Evolutionary conservation across 1,140 invertebrate genomes (phyloP).

Genomic region (Limonius californicus): DNA sequence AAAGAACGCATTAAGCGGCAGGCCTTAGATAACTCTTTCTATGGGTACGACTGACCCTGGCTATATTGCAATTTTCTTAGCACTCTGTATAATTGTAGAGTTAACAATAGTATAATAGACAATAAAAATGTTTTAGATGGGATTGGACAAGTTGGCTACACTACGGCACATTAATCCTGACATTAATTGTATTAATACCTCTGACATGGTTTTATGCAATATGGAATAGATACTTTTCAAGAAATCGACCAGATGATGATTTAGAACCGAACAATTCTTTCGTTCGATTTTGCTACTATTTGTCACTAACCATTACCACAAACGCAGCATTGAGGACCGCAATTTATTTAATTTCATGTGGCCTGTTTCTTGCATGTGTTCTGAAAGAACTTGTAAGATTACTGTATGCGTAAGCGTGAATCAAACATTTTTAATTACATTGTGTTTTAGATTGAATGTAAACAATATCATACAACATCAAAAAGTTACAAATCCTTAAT

Average conservation of each 20-base stretch:
- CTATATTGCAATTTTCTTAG: not conserved
- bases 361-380: conserved; percentile 59
- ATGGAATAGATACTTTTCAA: conserved; percentile 34
- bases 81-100: too few relatives aligned
- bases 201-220: conserved; percentile 47
- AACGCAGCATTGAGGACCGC: conserved; percentile 58
- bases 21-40: too few relatives aligned
- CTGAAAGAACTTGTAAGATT: conserved; percentile 59
- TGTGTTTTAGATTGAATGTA: conserved; percentile 1
- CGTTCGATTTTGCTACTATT: conserved; percentile 49
- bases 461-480: not conserved
- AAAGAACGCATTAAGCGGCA: too few relatives aligned
- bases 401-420: conserved; percentile 4
- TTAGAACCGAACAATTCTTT: not conserved
- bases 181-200: conserved; percentile 44
- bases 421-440: not conserved
- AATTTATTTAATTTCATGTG: conserved; percentile 63
- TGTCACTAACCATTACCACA: conserved; percentile 52
- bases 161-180: conserved; percentile 29
- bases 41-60: not conserved
- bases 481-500: too few relatives aligned
- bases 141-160: conserved; percentile 51
- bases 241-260: not conserved
- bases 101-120: too few relatives aligned
- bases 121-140: conserved; percentile 48